A percentile compares a stretch with the other conserved stretches of the same genome.
These are phyloP conservation scores for Drosophila kuntzei DNA, from an alignment of 2,888 invertebrate genomes.

Conservation along the genomic window DNA sequence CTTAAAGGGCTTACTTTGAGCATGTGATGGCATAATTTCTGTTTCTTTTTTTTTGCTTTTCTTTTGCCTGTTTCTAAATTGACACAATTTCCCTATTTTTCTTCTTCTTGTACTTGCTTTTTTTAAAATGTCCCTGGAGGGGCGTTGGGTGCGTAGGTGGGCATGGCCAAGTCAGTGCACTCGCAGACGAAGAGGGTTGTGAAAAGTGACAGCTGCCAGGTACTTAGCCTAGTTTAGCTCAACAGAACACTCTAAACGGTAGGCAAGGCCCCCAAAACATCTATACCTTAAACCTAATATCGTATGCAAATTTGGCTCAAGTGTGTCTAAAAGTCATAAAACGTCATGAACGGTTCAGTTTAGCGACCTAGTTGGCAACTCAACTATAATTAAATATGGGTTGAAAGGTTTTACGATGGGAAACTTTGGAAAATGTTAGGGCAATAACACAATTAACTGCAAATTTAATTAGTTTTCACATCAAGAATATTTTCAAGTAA, in stretches of 20 bases:
- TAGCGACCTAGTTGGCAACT: constrained; percentile 48
- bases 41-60: constrained; percentile 33
- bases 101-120: not conserved
- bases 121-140: constrained; percentile 28
- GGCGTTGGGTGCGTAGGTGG: constrained; percentile 16
- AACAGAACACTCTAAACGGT: constrained; percentile 35
- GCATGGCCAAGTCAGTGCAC: constrained; percentile 50
- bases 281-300: constrained; percentile 26
- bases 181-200: constrained; percentile 40
- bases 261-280: constrained; percentile 5
- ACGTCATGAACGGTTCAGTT: constrained; percentile 37
- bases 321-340: constrained; percentile 57
- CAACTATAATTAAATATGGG: constrained; percentile 35
- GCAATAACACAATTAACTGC: constrained; percentile 1
- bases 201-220: constrained; percentile 66
- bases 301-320: constrained; percentile 65
- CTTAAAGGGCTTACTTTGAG: constrained; percentile 61
- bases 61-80: constrained; percentile 28
- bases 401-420: constrained; percentile 15
- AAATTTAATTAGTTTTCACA: constrained; percentile 10
- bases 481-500: not conserved
- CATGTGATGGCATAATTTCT: constrained; percentile 69
- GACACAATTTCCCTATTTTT: constrained; percentile 46
- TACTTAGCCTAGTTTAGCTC: constrained; percentile 70
- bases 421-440: not conserved